Base-by-base conservation (phyloP, 1,140 invertebrate species). In the Metopolophium dirhodum region DNA sequence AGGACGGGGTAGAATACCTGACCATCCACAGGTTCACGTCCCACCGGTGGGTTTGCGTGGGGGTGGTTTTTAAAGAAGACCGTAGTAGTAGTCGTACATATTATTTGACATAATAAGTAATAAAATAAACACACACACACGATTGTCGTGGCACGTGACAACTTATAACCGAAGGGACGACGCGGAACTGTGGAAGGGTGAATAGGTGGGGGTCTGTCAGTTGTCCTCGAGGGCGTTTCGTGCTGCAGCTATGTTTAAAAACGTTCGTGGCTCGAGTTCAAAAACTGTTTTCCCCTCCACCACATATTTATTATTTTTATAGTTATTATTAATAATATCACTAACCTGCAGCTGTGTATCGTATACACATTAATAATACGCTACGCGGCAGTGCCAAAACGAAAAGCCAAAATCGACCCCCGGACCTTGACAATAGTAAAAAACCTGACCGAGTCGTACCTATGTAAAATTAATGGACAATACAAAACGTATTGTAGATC, bases 211-310 rank as follows among this genome's bases (percentile, higher is more conserved):
- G 61, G 30, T 77, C 14, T 77, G n/a, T 77, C 61, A n/a, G 11
- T 77, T n/a, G 61, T 77, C n/a, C n/a, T 85, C 85, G 49, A 89
- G 49, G n/a, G n/a, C 49, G 22, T 89, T 88, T 6, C 8, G 22
- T 54, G 47, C 87, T n/a, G n/a, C 0, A 77, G 61, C 14, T 89
- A 89, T 89, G 51, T 37, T 89, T 89, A 86, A 77, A 87, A 89
- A 89, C 88, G 8, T 37, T 89, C 35, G 88, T 89, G 88, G 51
- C 88, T 57, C 49, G 51, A 57, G 35, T 89, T 89, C 88, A 89
- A 89, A 89, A 89, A 89, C 51, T 37, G 51, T 89, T 57, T 89
- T 57, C 45, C 49, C 49, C 23, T 23, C 87, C 8, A 11, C 26
- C 85, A 54, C 49, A 23, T 35, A 51, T 37, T 37, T 37, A 37